Conservation (phyloP, 2,797 vertebrate genomes). For the Cossypha niveicapilla region DNA sequence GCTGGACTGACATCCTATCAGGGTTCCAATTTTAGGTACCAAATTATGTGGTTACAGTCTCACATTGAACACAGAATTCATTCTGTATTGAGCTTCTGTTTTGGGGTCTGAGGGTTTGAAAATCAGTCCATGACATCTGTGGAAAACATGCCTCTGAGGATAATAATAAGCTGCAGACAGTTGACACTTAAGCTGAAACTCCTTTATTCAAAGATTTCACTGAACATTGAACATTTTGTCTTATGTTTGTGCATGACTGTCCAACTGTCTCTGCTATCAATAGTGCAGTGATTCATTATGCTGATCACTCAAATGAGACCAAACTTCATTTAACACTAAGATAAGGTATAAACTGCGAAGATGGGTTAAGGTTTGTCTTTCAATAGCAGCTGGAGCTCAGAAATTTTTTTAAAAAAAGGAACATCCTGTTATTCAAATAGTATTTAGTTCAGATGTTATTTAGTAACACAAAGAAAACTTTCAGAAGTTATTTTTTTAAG, state of each 20-base stretch:
- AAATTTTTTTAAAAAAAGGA: background rate
- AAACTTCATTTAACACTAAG: background rate
- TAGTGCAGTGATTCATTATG: background rate
- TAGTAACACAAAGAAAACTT: slow-evolving; percentile 52
- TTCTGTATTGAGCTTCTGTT: background rate
- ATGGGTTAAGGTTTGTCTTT: background rate
- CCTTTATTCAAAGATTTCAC: background rate
- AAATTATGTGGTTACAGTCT: background rate
- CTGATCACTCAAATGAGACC: background rate
- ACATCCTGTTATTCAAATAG: background rate
- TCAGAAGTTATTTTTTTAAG: background rate
- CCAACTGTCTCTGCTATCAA: background rate
- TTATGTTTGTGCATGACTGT: background rate
- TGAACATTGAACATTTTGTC: background rate
- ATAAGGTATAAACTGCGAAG: background rate
- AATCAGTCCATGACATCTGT: background rate
- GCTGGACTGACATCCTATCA: rapidly evolving
- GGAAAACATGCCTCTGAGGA: background rate
- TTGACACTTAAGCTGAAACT: background rate
- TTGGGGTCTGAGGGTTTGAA: background rate
- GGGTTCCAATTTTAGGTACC: background rate
- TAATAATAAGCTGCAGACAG: background rate
- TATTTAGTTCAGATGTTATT: slow-evolving; percentile 36
- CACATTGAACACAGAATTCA: background rate
- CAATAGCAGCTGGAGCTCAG: background rate